Evolutionary conservation across 1,140 invertebrate genomes (phyloP).

Genomic region (Zaprionus nigranus): DNA sequence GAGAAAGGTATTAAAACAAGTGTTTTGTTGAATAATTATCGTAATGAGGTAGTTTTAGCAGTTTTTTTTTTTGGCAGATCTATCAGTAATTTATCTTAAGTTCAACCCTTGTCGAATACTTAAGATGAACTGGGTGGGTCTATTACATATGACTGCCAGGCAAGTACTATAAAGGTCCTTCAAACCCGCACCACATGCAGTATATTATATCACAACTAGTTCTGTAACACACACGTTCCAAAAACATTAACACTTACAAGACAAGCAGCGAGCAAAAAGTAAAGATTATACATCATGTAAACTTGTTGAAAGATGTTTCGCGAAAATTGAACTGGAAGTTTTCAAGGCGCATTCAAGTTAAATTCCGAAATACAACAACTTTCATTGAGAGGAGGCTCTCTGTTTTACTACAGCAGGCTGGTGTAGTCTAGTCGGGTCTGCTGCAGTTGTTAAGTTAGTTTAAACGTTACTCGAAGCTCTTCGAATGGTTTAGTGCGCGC

Average conservation of each 20-base stretch:
- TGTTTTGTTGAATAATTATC: too few relatives aligned
- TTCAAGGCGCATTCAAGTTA: conserved; percentile 27
- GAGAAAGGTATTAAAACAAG: not conserved
- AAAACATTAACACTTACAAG: conserved; percentile 56
- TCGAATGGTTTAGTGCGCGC: conserved; percentile 20
- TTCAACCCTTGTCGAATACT: too few relatives aligned
- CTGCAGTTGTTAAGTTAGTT: conserved; percentile 10
- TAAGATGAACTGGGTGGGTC: too few relatives aligned
- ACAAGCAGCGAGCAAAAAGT: conserved; percentile 49
- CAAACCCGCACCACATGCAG: not conserved
- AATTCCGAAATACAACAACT: conserved; percentile 59
- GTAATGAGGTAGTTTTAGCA: too few relatives aligned
- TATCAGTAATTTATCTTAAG: too few relatives aligned
- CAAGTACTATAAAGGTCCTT: not conserved
- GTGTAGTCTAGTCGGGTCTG: conserved; percentile 6
- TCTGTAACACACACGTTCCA: not conserved
- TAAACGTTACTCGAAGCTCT: conserved; percentile 26
- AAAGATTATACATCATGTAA: conserved; percentile 55
- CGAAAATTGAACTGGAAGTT: conserved; percentile 34
- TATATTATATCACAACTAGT: not conserved
- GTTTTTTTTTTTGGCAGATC: too few relatives aligned
- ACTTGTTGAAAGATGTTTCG: not conserved
- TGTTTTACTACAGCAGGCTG: conserved; percentile 14
- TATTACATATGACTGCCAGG: too few relatives aligned
- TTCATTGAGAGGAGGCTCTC: conserved; percentile 50